Conservation (phyloP, 2,888 invertebrate genomes). For the Macrophya annulata region DNA sequence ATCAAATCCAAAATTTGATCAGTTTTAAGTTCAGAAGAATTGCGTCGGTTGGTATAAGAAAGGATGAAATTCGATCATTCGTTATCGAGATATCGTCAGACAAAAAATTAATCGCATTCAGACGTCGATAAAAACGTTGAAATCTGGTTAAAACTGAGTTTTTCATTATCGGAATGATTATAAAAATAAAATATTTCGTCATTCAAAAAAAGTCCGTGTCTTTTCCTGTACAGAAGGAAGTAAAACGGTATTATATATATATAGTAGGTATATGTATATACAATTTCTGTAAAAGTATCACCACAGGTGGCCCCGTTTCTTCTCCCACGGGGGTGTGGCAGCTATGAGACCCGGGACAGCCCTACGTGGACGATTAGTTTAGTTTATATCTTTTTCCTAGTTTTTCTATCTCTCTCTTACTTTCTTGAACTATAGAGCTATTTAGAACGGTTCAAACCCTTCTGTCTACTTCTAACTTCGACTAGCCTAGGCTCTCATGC, state of each 20-base stretch:
- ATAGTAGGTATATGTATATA: too few species aligned
- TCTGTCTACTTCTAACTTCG: constrained; percentile 15
- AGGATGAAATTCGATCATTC: neutral
- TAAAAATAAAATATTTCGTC: neutral
- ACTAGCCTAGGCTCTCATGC: neutral
- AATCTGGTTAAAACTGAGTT: neutral
- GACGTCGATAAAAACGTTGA: neutral
- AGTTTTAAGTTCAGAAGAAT: neutral
- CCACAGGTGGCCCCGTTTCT: constrained; percentile 54
- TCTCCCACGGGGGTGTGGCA: constrained; percentile 52
- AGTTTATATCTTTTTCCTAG: constrained; percentile 22
- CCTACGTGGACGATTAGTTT: constrained; percentile 10
- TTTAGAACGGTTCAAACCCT: constrained; percentile 40
- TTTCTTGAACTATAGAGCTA: neutral
- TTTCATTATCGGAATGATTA: neutral
- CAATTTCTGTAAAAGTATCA: constrained; percentile 26
- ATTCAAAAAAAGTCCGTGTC: neutral
- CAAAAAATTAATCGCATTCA: too few species aligned
- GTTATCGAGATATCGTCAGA: too few species aligned
- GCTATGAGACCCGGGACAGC: neutral
- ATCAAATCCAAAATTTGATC: neutral
- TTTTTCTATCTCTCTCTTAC: neutral
- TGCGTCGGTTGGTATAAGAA: neutral
- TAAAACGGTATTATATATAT: neutral
- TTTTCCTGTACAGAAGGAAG: neutral